Evolutionary conservation across 2,113 vertebrate genomes (phyloP), one percentile per base, ranked within the genome.

Genomic region (Scophthalmus maximus): DNA sequence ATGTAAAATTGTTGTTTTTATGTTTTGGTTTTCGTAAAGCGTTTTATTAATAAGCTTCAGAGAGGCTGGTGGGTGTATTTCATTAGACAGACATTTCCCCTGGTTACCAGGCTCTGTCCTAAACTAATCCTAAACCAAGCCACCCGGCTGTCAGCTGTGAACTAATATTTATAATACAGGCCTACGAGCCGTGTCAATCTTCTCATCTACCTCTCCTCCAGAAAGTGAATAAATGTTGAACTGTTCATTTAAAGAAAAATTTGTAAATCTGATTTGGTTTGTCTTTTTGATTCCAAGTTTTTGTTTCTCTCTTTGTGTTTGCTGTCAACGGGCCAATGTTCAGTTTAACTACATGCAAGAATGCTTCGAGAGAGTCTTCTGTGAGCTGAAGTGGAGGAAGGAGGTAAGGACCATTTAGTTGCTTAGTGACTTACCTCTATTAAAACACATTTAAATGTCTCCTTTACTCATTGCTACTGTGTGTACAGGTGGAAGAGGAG

Each of bases 301-400:
- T n/a, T 55, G 27, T 73, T 49, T 78, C 7, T 71, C 8, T 73
- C 27, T 66, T 36, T 72, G 23, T 68, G 3, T 79, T 58, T 69
- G 36, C 40, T 20, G 14, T 34, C 10, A 36, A 7, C 63, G 70
- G n/a, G 70, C 25, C 29, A 50, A 30, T 50, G 9, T 73, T 32
- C 90, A 98, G 97, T 99, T 98, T 87, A 99, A 98, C 94, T 99
- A 99, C 92, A 98, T 98, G 97, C 97, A 98, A 20, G 97, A 99
- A 81, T 98, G 97, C 92, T 99, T 99, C 12, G 97, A 98, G 87
- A 94, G 97, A 70, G 95, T 99, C 50, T 98, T 99, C 95, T 99
- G 97, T 79, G 97, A 99, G 90, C 96, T 98, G 63, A 97, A 96
- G 91, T 98, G 97, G 97, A 95, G 95, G 88, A 98, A 96, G 91